Evolutionary conservation across 2,797 vertebrate species (phyloP), one percentile per base, ranked within the genome.

Genomic region (Mallotus villosus): DNA sequence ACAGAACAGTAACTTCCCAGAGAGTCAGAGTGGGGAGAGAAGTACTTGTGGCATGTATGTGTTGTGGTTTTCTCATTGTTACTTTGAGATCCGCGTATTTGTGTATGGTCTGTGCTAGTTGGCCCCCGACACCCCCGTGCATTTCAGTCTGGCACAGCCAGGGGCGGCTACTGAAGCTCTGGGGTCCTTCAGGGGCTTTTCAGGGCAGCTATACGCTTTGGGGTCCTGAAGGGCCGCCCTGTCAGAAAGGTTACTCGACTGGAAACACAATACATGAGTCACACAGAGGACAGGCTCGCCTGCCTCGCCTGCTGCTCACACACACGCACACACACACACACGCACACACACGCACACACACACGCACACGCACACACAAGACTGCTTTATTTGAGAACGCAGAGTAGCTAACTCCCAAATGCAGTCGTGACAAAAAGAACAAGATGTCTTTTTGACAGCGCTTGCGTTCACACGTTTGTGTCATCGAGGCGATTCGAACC

Each of bases 171-270:
- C 19, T 7, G 16, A 76, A 78, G 51, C 12, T 4, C 67, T 1
- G 60, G 70, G 7, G 59, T 80, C 79, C 81, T 78, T 41, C 73
- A 65, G 75, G 75, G 75, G 76, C n/a, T 85, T 84, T 87, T 70
- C 77, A 22, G 77, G 78, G 78, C 81, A 80, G 77, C 81, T 74
- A 61, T n/a, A 78, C 76, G 70, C 76, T 80, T 32, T 4, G 51
- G 37, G 84, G 82, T 87, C 84, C 79, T 84, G 77, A 78, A 81
- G 85, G 82, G 80, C 79, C 71, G 34, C 83, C 82, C 81, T 82
- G 86, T 84, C 85, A 87, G 78, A 74, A 72, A 84, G 83, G 83
- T 78, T 88, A 75, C 78, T 87, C 77, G 9, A 84, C 74, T 88
- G 86, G 84, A 87, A 87, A 85, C 81, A 81, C 80, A 84, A 80